Percentiles rank a stretch among this genome's conserved stretches.
These are phyloP conservation scores for Ceyx melanurus DNA, from an alignment of 2,113 vertebrate species.

Conservation along the genomic window DNA sequence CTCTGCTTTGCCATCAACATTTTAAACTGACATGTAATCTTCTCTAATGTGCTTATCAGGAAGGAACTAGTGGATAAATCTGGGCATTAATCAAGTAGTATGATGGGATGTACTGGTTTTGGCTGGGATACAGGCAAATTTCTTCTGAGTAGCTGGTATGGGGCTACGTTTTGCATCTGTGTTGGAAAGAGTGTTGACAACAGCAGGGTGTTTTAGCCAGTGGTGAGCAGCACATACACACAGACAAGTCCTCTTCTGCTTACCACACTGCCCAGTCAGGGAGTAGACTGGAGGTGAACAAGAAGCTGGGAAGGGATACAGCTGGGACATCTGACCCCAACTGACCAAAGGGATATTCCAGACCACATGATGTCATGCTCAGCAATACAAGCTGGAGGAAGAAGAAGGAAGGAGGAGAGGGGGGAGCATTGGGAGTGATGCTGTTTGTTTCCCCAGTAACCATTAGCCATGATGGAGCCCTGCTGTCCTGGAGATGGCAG, in stretches of 20 bases:
- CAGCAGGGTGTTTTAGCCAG: rapidly evolving
- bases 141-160: not conserved
- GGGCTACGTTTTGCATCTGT: not conserved
- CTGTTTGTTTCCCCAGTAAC: not conserved
- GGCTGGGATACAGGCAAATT: not conserved
- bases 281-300: not conserved
- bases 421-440: rapidly evolving
- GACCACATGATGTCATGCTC: rapidly evolving
- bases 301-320: rapidly evolving
- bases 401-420: not conserved
- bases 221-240: not conserved
- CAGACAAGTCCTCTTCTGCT: not conserved
- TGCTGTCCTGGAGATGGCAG: not conserved
- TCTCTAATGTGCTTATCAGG: not conserved
- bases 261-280: rapidly evolving
- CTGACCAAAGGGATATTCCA: not conserved
- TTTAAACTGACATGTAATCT: not conserved
- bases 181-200: not conserved
- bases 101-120: not conserved
- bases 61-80: not conserved
- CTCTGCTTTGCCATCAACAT: not conserved
- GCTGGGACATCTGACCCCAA: not conserved
- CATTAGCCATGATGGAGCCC: rapidly evolving
- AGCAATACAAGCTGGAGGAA: not conserved
- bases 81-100: not conserved